Evolutionary conservation across 2,797 vertebrate species (phyloP), one percentile per base, ranked within the genome.

Genomic region (Margarornis squamiger): DNA sequence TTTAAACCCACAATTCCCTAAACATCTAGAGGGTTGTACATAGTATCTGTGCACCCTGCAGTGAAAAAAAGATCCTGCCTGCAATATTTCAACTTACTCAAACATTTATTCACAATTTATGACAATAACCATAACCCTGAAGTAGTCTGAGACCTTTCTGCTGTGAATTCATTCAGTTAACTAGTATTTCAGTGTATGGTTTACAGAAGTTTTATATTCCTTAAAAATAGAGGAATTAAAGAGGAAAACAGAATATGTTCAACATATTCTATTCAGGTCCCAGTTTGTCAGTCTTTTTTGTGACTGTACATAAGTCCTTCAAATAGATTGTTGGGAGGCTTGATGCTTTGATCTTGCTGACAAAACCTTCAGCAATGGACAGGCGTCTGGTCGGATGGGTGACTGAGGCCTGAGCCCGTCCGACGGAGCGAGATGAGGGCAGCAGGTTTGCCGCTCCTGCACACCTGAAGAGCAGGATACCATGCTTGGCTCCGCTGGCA

Each of bases 341-440:
- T 3, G 1, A 5, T 59, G 30, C 58, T 54, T 61, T 80, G 61
- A 4, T 71, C 27, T 27, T 84, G 24, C 34, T 67, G 57, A 14
- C 38, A 55, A 73, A 77, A 29, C 66, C 26, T 51, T 46, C 41
- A 45, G 46, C 1, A 13, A 17, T 24, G 48, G 52, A 18, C 9
- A 14, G 12, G 54, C 43, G 24, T 51, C 34, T 12, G 38, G 12
- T 2, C 0, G 0, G 58, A 58, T 6, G 1, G 1, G 43, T 45
- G 51, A 24, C 49, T 14, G 58, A 36, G 32, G 21, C 22, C 20
- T 49, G 55, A 71, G 48, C 1, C 5, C 19, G 39, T 26, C 36
- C 2, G 0, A 0, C 0, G 0, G 65, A 57, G 52, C 0, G 1
- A 36, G 3, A 3, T 1, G 2, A 38, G n/a, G 22, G 6, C 13